Percentiles rank a stretch among this genome's conserved stretches.
phyloP scores from a whole-genome alignment of 2,797 vertebrate genomes.

The Notoglanidium macrostoma region DNA sequence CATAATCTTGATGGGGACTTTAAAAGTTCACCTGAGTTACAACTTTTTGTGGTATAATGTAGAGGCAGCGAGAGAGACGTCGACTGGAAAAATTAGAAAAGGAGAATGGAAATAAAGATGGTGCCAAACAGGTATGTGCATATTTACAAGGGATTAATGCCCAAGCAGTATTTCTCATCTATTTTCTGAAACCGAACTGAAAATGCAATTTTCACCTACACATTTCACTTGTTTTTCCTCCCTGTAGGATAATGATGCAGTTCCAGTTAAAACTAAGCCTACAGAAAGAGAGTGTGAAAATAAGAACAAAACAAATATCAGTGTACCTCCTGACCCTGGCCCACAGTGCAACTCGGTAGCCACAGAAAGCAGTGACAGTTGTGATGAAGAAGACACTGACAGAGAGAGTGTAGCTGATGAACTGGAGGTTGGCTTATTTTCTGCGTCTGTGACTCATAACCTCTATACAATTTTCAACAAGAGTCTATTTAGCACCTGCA shows the following conservation, averaged over 20 bases:
- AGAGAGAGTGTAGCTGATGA: constrained; percentile 46
- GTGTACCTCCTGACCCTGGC: constrained; percentile 45
- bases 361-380: constrained; percentile 20
- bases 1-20: not conserved
- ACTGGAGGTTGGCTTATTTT: constrained; percentile 62
- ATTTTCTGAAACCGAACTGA: not conserved
- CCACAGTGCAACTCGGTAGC: constrained; percentile 40
- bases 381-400: constrained; percentile 9
- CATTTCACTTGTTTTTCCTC: constrained; percentile 9
- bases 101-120: constrained; percentile 59
- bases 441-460: not conserved
- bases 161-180: not conserved
- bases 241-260: constrained; percentile 43
- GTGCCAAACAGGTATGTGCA: constrained; percentile 61
- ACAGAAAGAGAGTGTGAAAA: constrained; percentile 54
- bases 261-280: constrained; percentile 55
- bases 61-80: constrained; percentile 77
- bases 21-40: not conserved
- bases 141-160: not conserved
- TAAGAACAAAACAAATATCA: constrained; percentile 45
- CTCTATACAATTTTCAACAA: not conserved
- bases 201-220: not conserved
- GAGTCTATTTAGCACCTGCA: not conserved
- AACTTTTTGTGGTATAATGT: constrained; percentile 39
- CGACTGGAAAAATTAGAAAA: constrained; percentile 65